Base-by-base conservation (phyloP, 2,797 vertebrate species). In the Bovichtus diacanthus region DNA sequence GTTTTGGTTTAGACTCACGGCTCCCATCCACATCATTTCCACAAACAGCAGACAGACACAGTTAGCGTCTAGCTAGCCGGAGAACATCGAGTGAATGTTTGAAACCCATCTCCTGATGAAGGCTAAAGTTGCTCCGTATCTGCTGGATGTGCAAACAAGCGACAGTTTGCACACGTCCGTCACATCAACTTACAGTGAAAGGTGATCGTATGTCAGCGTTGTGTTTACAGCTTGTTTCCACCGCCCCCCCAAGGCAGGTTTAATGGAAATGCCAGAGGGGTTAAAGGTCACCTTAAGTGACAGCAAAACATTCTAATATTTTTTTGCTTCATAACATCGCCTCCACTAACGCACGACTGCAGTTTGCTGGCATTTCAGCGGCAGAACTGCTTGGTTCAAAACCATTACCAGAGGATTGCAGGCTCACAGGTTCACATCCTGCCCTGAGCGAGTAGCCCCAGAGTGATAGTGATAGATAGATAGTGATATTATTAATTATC, bases 401-500 rank as follows among this genome's bases (percentile, higher is more conserved):
- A 41, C 62, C 21, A 59, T 78, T 64, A 60, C 29, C 41, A 78
- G 31, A 73, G 56, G 47, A 56, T 10, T 50, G 54, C 63, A 54
- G 70, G 54, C 31, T 83, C 71, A 63, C 47, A 51, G 63, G 78
- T 78, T 82, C 76, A 76, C 9, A 25, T 86, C 59, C 63, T 66
- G 81, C 78, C 80, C 34, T 16, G 36, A 44, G 85, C 63, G 1
- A 80, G 58, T 38, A 5, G 67, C 61, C 71, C 53, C 34, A 3
- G 23, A 64, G 73, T 87, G 88, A 89, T 83, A 66, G n/a, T n/a
- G n/a, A n/a, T n/a, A n/a, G n/a, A n/a, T n/a, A n/a, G n/a, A n/a
- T n/a, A n/a, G n/a, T n/a, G 70, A 88, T 83, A 65, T 18, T 8
- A 25, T 67, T 81, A 81, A 85, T 89, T 86, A 74, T 70, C 70